phyloP scores from a whole-genome alignment of 2,888 invertebrate species.

The Barypeithes pellucidus region DNA sequence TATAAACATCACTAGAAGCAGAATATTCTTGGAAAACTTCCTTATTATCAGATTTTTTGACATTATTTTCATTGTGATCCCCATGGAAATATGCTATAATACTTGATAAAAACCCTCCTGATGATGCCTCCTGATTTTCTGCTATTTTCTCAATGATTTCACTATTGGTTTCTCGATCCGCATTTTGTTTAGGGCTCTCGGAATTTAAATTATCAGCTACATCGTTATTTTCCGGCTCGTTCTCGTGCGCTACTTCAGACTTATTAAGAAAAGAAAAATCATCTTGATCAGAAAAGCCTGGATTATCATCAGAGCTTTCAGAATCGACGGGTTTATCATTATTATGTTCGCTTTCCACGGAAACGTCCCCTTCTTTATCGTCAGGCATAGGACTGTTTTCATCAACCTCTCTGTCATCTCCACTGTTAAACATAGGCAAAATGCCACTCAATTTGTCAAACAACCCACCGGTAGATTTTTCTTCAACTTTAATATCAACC shows the following conservation, averaged over 20 bases:
- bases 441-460: slow-evolving; percentile 26
- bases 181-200: slow-evolving; percentile 25
- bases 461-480: slow-evolving; percentile 31
- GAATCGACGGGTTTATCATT: neutral
- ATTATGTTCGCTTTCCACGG: neutral
- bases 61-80: neutral
- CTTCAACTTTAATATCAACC: slow-evolving; percentile 26
- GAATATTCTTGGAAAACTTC: neutral
- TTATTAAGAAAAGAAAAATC: neutral
- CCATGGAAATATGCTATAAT: slow-evolving; percentile 35
- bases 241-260: neutral
- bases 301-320: neutral
- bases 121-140: neutral
- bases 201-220: slow-evolving; percentile 18
- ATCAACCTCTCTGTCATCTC: neutral
- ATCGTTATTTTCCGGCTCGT: slow-evolving; percentile 1
- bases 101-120: slow-evolving; percentile 31
- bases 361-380: neutral
- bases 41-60: neutral
- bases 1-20: neutral
- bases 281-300: neutral
- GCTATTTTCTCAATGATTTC: neutral
- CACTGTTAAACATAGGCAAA: slow-evolving; percentile 12
- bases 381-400: neutral
- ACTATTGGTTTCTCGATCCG: slow-evolving; percentile 27